Percentiles rank a stretch among this genome's conserved stretches.
These are phyloP conservation scores for Andrena flavipes DNA, from an alignment of 2,888 invertebrate species.

Conservation along the genomic window DNA sequence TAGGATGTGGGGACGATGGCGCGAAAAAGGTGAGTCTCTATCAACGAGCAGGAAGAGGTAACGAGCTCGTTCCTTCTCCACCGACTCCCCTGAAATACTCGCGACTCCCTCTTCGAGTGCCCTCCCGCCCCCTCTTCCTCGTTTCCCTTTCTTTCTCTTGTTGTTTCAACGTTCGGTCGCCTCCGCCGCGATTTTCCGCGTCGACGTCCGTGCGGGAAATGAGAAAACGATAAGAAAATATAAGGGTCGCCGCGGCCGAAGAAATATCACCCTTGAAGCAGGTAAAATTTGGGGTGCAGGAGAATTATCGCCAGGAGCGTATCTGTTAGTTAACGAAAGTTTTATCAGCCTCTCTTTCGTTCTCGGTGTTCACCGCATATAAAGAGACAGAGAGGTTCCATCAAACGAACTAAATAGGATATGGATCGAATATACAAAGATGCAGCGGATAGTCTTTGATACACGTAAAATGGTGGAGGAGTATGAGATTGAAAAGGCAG, in stretches of 20 bases:
- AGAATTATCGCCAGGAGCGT: neutral
- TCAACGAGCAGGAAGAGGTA: constrained; percentile 68
- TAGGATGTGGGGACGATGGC: constrained; percentile 51
- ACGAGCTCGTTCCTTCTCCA: constrained; percentile 71
- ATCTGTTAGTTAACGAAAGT: neutral
- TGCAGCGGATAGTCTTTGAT: constrained; percentile 38
- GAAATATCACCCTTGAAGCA: neutral
- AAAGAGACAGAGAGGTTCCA: neutral
- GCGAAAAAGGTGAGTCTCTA: constrained; percentile 72
- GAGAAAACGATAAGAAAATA: constrained; percentile 75
- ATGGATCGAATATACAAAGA: constrained; percentile 29
- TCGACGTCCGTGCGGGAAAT: constrained; percentile 72
- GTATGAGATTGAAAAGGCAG: constrained; percentile 49
- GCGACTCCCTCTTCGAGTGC: constrained; percentile 25
- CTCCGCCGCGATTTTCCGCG: constrained; percentile 49
- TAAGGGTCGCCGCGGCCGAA: constrained; percentile 25
- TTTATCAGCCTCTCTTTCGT: neutral
- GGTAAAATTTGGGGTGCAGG: neutral
- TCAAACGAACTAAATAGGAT: constrained; percentile 18
- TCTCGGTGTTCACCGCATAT: neutral
- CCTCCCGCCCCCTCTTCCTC: constrained; percentile 11
- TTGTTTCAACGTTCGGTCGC: constrained; percentile 7
- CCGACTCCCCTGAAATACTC: constrained; percentile 57
- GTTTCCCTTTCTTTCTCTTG: constrained; percentile 12
- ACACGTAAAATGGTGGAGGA: constrained; percentile 46